A percentile compares a stretch with the other conserved stretches of the same genome.
phyloP scores from a whole-genome alignment of 2,113 vertebrate species.

The Ciconia maguari region DNA sequence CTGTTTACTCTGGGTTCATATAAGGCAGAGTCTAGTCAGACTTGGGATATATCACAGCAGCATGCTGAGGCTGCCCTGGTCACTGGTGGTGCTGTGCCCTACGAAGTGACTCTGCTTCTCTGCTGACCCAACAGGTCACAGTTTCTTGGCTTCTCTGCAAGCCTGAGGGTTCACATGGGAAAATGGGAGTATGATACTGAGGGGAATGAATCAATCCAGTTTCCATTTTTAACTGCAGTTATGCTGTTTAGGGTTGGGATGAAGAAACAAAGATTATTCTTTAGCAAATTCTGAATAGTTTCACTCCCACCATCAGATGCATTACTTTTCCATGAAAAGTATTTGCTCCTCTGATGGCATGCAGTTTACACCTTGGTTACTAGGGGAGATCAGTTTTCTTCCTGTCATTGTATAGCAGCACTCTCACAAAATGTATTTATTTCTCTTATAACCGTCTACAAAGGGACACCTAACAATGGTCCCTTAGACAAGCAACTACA shows the following conservation, averaged over 20 bases:
- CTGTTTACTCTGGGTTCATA: neutral
- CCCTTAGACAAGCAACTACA: neutral
- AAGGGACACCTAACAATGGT: neutral
- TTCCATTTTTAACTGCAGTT: conserved; percentile 35
- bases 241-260: neutral
- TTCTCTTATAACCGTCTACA: neutral
- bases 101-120: neutral
- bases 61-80: neutral
- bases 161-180: neutral
- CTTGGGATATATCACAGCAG: neutral
- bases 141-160: neutral
- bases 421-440: neutral
- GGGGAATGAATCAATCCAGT: neutral
- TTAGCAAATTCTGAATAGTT: neutral
- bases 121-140: neutral
- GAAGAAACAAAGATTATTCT: neutral
- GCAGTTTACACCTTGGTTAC: neutral
- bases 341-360: neutral
- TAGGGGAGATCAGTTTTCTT: neutral
- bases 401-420: neutral
- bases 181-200: neutral
- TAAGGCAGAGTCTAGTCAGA: neutral
- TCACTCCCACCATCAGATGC: neutral
- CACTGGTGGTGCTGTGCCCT: neutral
- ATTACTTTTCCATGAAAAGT: neutral